A percentile compares a stretch with the other conserved stretches of the same genome.
These are phyloP conservation scores for Strigamia maritima DNA, from an alignment of 2,888 invertebrate genomes.

Conservation along the genomic window DNA sequence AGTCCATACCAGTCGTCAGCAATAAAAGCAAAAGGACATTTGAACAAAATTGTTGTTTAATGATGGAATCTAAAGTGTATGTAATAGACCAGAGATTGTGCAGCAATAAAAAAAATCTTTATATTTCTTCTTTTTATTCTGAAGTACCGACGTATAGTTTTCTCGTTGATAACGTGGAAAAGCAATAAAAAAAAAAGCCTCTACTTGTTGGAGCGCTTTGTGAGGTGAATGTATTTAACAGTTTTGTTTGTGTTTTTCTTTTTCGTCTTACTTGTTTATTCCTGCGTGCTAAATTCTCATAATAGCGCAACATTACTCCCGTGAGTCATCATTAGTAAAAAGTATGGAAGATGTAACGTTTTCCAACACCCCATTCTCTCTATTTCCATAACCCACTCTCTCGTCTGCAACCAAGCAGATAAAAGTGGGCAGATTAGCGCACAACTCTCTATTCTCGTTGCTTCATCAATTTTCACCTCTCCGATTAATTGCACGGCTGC, in stretches of 20 bases:
- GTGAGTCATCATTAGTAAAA: not conserved
- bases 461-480: slow-evolving; percentile 23
- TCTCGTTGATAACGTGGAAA: not conserved
- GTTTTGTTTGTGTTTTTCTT: not conserved
- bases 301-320: not conserved
- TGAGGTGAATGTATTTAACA: not conserved
- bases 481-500: slow-evolving; percentile 10
- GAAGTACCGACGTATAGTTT: not conserved
- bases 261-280: not conserved
- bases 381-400: slow-evolving; percentile 3
- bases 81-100: not conserved
- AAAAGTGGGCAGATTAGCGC: slow-evolving; percentile 16
- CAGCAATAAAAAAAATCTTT: not conserved
- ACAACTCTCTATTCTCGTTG: slow-evolving; percentile 5
- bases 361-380: not conserved
- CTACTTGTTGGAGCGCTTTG: not conserved
- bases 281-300: not conserved
- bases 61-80: not conserved
- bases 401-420: slow-evolving; percentile 3
- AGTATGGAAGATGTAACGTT: not conserved
- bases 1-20: not conserved
- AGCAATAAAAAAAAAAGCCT: not conserved
- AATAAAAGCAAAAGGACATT: not conserved
- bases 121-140: not conserved
- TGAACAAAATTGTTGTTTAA: not conserved